phyloP scores from a whole-genome alignment of 1,140 invertebrate species.

The Eriosoma lanigerum region DNA sequence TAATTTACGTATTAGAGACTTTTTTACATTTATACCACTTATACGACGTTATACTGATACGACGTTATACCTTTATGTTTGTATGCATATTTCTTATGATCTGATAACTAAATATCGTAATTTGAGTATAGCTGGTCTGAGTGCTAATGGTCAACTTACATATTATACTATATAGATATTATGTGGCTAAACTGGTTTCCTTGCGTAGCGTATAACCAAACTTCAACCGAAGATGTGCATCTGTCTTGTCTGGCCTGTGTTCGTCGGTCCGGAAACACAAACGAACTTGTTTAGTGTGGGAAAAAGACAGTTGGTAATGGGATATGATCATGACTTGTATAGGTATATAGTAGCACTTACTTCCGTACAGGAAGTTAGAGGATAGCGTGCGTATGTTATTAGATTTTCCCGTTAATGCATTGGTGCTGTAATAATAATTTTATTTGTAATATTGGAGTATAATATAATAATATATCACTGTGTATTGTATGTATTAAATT shows the following conservation, averaged over 20 bases:
- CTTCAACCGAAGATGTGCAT: conserved; percentile 10
- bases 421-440: not conserved
- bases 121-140: conserved; percentile 17
- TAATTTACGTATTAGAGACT: too few relatives aligned
- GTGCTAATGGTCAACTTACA: not conserved
- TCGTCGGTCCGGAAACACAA: conserved; percentile 43
- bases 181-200: conserved; percentile 34
- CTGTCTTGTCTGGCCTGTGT: conserved; percentile 12
- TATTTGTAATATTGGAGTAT: too few relatives aligned
- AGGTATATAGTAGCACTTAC: not conserved
- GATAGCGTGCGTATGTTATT: not conserved
- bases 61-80: not conserved
- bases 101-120: conserved; percentile 23
- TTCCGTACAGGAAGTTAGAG: conserved; percentile 36
- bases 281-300: conserved; percentile 44
- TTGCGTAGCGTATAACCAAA: not conserved
- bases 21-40: too few relatives aligned
- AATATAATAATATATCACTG: too few relatives aligned
- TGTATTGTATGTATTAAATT: too few relatives aligned
- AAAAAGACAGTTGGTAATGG: conserved; percentile 16
- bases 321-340: conserved; percentile 8
- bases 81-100: not conserved
- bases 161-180: conserved; percentile 18
- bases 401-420: not conserved
- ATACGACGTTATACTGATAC: too few relatives aligned